Base-by-base conservation (phyloP, 64 coral and sea anemone genomes). In the Cladopsammia gracilis region DNA sequence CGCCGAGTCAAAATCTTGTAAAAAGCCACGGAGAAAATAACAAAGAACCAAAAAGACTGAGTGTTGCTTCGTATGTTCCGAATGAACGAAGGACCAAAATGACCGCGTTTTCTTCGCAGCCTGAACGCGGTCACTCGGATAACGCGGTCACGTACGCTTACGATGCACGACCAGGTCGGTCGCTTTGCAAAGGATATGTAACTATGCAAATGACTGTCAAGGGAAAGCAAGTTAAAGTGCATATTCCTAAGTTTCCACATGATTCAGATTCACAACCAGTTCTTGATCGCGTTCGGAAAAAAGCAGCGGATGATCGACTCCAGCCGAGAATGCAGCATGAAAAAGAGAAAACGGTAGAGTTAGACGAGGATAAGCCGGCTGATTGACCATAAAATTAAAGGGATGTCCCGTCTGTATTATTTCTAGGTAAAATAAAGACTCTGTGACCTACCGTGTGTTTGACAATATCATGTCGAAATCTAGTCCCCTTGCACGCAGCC, bases 151-250 rank as follows among this genome's bases (percentile, higher is more conserved):
- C 67, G 2, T 92, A 92, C 45, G 90, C 90, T 24, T 92, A 92
- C 25, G 95, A 92, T n/a, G 82, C 87, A 6, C 74, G 81, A 14
- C 82, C 80, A 4, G 43, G 68, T 3, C 84, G 58, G 53, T 79
- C 81, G 48, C 79, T 90, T 24, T 77, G 53, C 13, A 93, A 86
- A 68, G 91, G 92, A 25, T 93, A 87, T 45, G 86, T 73, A 1
- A 93, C 95, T 0, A 90, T 96, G 95, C 95, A 96, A 42, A 96
- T 96, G 87, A 96, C 95, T 1, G 74, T 96, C 10, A 82, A 92
- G 22, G 95, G 95, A 73, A 90, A 88, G 18, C 95, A 94, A 60
- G 87, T 96, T 5, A 93, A 96, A 69, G 77, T 96, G 10, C 74
- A 88, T 71, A 85, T 96, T 20, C 72, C 95, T 0, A 93, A 86